phyloP scores from a whole-genome alignment of 2,888 invertebrate species.

The Scrobipalpa costella region DNA sequence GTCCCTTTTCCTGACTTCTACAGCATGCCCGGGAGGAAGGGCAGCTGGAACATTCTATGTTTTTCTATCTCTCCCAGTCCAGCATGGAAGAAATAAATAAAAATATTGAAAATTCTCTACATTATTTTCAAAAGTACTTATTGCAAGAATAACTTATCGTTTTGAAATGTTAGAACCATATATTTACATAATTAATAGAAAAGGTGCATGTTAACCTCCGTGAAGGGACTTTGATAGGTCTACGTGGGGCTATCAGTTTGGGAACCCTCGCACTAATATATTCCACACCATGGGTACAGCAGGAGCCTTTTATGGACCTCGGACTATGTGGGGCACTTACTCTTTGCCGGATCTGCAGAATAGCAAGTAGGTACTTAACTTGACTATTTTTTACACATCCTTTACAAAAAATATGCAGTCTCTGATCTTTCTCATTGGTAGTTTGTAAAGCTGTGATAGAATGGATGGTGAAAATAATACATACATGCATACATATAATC shows the following conservation, averaged over 20 bases:
- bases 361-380: conserved; percentile 11
- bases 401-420: neutral
- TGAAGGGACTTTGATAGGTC: neutral
- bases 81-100: no score
- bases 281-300: neutral
- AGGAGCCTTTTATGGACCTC: neutral
- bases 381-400: neutral
- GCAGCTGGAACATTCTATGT: no score
- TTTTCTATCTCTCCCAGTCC: no score
- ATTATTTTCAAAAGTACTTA: no score
- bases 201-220: neutral
- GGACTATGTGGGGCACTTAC: conserved; percentile 8
- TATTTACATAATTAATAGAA: neutral
- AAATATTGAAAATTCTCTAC: no score
- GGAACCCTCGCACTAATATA: neutral
- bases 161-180: no score
- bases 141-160: no score
- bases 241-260: neutral
- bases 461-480: no score
- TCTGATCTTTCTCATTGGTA: neutral
- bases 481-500: no score
- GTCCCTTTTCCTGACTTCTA: no score
- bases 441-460: no score
- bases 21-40: no score
- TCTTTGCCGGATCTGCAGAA: neutral